phyloP scores from a whole-genome alignment of 2,888 invertebrate genomes.

The Himalopsyche japonica region DNA sequence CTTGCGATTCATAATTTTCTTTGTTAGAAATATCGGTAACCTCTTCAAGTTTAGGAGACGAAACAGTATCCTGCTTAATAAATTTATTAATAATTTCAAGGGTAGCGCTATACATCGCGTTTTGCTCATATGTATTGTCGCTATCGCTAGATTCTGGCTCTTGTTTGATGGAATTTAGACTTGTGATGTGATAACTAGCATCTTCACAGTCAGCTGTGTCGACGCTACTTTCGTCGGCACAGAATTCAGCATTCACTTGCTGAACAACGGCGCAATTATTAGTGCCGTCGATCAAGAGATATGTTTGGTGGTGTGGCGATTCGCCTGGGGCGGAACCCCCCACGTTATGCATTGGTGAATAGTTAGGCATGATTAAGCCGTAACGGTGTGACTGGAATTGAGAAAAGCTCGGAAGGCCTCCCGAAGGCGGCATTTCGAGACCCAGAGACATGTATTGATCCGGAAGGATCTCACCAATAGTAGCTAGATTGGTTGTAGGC shows the following conservation, averaged over 20 bases:
- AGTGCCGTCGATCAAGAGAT: conserved; percentile 55
- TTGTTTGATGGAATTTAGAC: background rate
- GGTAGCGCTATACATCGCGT: background rate
- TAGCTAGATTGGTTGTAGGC: conserved; percentile 75
- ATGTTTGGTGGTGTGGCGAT: conserved; percentile 56
- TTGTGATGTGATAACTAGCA: conserved; percentile 7
- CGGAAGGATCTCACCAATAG: conserved; percentile 74
- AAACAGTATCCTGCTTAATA: background rate
- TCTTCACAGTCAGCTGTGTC: conserved; percentile 11
- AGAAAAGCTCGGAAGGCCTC: conserved; percentile 68
- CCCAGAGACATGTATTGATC: conserved; percentile 58
- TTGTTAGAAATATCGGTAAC: conserved; percentile 51
- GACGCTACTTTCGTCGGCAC: conserved; percentile 24
- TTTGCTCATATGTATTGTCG: conserved; percentile 45
- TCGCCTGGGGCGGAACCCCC: conserved; percentile 70
- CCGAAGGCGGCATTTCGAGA: conserved; percentile 54
- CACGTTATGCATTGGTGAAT: conserved; percentile 71
- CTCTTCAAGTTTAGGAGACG: conserved; percentile 39
- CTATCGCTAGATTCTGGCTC: conserved; percentile 13
- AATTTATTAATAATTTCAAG: background rate
- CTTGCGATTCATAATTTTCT: conserved; percentile 56
- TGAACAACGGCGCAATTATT: conserved; percentile 40
- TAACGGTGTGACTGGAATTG: conserved; percentile 64
- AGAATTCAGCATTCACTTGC: conserved; percentile 8
- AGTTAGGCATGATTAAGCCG: conserved; percentile 63